These are phyloP conservation scores for Phalangium opilio DNA, from an alignment of 2,888 invertebrate species.

Conservation along the genomic window DNA sequence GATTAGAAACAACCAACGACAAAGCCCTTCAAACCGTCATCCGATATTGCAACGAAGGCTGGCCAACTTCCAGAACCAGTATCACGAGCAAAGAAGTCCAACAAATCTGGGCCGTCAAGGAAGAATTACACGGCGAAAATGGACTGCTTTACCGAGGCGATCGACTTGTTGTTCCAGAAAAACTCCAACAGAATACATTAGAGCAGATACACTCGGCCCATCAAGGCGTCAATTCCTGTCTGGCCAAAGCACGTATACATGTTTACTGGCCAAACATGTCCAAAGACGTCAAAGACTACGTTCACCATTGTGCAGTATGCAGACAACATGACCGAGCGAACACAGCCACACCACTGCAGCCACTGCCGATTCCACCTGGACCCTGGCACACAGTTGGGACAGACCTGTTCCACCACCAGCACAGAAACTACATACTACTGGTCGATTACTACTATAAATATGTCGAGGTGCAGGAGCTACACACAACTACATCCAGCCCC, in stretches of 20 bases:
- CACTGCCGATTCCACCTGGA: slow-evolving; percentile 1
- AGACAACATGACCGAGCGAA: slow-evolving; percentile 1
- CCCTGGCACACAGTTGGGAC: slow-evolving; percentile 4
- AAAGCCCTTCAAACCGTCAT: slow-evolving; percentile 2
- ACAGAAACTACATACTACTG: slow-evolving; percentile 1
- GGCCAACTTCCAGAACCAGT: not conserved
- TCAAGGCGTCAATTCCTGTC: slow-evolving; percentile 3
- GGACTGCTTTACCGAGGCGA: slow-evolving; percentile 6
- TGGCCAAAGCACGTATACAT: slow-evolving; percentile 4
- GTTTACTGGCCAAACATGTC: slow-evolving; percentile 5
- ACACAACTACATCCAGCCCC: not conserved
- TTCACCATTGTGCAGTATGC: slow-evolving; percentile 2
- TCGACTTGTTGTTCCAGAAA: not conserved
- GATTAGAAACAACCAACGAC: not conserved
- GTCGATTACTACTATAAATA: slow-evolving; percentile 7
- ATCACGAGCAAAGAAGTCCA: not conserved
- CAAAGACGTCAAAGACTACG: slow-evolving; percentile 1
- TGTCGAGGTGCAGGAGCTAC: not conserved
- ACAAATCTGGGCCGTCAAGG: slow-evolving; percentile 1
- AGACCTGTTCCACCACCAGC: slow-evolving; percentile 1
- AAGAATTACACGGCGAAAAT: slow-evolving; percentile 4
- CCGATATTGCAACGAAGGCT: slow-evolving; percentile 1
- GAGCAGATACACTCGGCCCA: slow-evolving; percentile 3
- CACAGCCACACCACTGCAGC: not conserved
- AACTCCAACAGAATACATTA: slow-evolving; percentile 1